Evolutionary conservation across 2,113 vertebrate genomes (phyloP).

Genomic region (Shinisaurus crocodilurus): DNA sequence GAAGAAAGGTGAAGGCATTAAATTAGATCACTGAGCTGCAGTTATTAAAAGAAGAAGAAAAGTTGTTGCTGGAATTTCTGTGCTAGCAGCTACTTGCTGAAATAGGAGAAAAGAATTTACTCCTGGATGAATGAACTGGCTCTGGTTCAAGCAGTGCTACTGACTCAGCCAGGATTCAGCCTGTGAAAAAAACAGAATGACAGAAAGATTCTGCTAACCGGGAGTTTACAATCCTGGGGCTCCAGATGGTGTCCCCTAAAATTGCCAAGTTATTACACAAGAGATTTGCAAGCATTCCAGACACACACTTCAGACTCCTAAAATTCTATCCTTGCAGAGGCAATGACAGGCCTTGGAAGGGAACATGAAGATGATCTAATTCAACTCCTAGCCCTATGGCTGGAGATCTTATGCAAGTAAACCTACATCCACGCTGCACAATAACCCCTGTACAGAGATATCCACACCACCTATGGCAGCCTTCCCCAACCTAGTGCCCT

Average conservation of each 20-base stretch:
- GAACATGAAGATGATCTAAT: neutral
- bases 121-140: conserved; percentile 29
- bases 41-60: conserved; percentile 27
- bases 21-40: neutral
- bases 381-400: neutral
- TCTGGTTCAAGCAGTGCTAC: neutral
- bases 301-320: neutral
- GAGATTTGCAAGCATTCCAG: neutral
- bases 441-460: neutral
- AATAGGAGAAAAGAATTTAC: conserved; percentile 22
- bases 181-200: neutral
- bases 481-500: neutral
- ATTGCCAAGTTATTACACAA: conserved; percentile 4
- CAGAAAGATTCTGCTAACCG: neutral
- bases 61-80: neutral
- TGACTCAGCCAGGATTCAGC: neutral
- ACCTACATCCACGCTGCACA: neutral
- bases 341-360: neutral
- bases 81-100: conserved; percentile 13
- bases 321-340: neutral
- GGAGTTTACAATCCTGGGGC: neutral
- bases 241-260: neutral
- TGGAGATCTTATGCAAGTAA: neutral
- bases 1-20: neutral
- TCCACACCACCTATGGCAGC: neutral